phyloP scores from a whole-genome alignment of 1,140 invertebrate genomes.

The Lucilia sericata region DNA sequence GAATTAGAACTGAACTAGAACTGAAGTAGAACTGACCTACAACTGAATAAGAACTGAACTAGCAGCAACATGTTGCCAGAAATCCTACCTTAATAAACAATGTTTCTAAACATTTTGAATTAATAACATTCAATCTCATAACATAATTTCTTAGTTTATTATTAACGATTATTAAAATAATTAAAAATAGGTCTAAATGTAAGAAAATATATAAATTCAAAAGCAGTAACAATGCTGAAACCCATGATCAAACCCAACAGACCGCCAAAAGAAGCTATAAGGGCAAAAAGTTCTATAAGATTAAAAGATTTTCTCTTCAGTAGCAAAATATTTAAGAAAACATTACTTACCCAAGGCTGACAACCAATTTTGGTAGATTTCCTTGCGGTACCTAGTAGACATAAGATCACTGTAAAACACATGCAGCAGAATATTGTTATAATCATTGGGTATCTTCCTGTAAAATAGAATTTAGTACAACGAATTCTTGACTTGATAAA shows the following conservation, averaged over 20 bases:
- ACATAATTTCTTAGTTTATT: not conserved
- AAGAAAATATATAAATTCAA: constrained; percentile 77
- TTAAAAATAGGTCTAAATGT: constrained; percentile 70
- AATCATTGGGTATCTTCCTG: constrained; percentile 64
- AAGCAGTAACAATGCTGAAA: constrained; percentile 76
- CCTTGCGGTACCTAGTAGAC: constrained; percentile 72
- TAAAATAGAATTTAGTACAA: constrained; percentile 54
- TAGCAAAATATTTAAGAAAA: too few species aligned
- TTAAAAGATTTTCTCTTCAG: not conserved
- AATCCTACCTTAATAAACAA: too few species aligned
- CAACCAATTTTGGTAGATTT: constrained; percentile 73
- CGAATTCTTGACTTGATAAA: not conserved
- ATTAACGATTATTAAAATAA: constrained; percentile 57
- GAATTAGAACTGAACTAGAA: too few species aligned
- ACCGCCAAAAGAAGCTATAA: constrained; percentile 78
- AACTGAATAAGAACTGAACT: too few species aligned
- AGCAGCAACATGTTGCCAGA: not conserved
- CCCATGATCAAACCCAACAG: constrained; percentile 75
- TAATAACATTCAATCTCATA: not conserved
- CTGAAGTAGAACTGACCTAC: too few species aligned
- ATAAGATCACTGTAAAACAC: constrained; percentile 75
- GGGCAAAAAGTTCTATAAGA: constrained; percentile 40
- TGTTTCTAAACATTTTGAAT: not conserved
- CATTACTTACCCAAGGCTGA: constrained; percentile 58
- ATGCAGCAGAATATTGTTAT: constrained; percentile 72